Conservation (phyloP, 1,140 invertebrate genomes). For the Drosophila saltans region DNA sequence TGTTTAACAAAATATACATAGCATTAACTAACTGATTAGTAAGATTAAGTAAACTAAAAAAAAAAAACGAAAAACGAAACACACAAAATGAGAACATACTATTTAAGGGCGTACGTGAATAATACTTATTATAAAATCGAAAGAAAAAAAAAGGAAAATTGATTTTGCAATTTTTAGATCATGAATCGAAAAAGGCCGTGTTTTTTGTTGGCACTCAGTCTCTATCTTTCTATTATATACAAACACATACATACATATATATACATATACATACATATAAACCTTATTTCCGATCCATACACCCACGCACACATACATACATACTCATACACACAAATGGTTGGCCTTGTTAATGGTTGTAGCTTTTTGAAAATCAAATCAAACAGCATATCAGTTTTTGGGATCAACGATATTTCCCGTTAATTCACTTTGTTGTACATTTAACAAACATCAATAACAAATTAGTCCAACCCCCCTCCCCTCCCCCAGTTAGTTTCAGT, state of each 20-base stretch:
- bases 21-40: slow-evolving; percentile 72
- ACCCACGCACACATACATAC: not conserved
- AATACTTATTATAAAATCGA: slow-evolving; percentile 15
- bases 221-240: slow-evolving; percentile 14
- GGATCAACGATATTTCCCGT: slow-evolving; percentile 47
- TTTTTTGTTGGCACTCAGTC: slow-evolving; percentile 60
- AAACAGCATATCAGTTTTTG: slow-evolving; percentile 73
- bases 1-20: slow-evolving; percentile 75
- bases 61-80: slow-evolving; percentile 16
- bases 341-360: slow-evolving; percentile 66
- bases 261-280: slow-evolving; percentile 1
- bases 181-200: slow-evolving; percentile 61
- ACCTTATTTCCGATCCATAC: not conserved
- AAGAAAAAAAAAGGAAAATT: slow-evolving; percentile 32
- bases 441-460: slow-evolving; percentile 1
- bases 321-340: slow-evolving; percentile 3
- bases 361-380: slow-evolving; percentile 67
- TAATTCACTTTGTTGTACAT: slow-evolving; percentile 32
- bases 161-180: slow-evolving; percentile 54
- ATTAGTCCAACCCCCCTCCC: not conserved
- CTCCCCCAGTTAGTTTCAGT: not conserved
- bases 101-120: slow-evolving; percentile 62
- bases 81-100: slow-evolving; percentile 44
- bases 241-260: not conserved
- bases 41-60: slow-evolving; percentile 65